phyloP scores from a whole-genome alignment of 2,113 vertebrate species.

The Lophochroa leadbeateri region DNA sequence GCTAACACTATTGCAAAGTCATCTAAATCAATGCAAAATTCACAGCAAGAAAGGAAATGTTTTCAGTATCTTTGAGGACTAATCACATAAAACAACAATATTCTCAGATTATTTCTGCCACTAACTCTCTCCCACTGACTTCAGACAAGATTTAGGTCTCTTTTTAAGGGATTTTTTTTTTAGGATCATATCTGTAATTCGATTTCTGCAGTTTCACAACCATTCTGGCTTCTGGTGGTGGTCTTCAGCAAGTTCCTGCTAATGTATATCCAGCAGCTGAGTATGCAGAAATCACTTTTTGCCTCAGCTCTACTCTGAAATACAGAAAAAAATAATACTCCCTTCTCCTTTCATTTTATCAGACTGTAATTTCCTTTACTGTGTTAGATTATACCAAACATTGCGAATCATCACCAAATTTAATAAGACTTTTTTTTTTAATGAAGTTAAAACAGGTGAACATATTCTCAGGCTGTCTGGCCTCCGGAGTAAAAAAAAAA shows the following conservation, averaged over 20 bases:
- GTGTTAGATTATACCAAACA: not conserved
- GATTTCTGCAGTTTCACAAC: not conserved
- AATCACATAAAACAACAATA: not conserved
- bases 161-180: not conserved
- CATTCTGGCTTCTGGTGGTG: not conserved
- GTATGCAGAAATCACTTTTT: not conserved
- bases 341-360: not conserved
- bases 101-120: not conserved
- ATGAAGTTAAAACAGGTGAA: not conserved
- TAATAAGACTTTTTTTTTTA: not conserved
- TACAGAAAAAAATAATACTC: not conserved
- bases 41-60: not conserved
- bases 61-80: not conserved
- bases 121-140: not conserved
- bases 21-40: not conserved
- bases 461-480: not conserved
- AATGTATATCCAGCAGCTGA: not conserved
- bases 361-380: not conserved
- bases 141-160: not conserved
- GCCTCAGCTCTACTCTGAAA: not conserved
- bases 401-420: not conserved
- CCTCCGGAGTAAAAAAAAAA: not conserved
- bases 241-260: not conserved
- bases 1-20: not conserved
- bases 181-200: fast-evolving